Percentiles rank a stretch among this genome's conserved stretches.
Conservation (phyloP, 37 sponge, comb jelly and placozoan species). For the Chondrilla cf. caribensis region DNA sequence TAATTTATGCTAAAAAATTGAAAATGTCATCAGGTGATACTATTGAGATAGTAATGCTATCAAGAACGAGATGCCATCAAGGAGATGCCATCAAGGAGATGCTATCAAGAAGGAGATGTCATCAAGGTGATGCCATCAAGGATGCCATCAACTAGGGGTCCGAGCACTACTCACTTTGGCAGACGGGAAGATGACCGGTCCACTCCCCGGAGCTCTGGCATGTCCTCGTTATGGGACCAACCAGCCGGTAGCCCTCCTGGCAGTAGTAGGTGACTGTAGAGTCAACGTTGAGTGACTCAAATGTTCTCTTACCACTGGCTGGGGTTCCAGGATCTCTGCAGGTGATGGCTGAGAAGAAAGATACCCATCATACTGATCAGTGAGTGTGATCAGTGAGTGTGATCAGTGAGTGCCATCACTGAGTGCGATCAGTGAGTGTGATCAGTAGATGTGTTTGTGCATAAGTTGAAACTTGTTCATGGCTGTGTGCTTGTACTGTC, state of each 20-base stretch:
- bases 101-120: too few relatives aligned
- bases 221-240: background rate
- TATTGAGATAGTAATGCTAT: too few relatives aligned
- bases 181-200: conserved; percentile 22
- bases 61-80: too few relatives aligned
- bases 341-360: conserved; percentile 20
- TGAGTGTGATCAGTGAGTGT: background rate
- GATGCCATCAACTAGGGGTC: too few relatives aligned
- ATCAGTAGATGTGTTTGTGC: background rate
- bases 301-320: conserved; percentile 29
- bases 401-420: background rate
- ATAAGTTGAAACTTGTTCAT: background rate
- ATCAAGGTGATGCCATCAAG: background rate
- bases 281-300: background rate
- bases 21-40: too few relatives aligned
- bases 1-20: too few relatives aligned
- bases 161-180: conserved; percentile 5
- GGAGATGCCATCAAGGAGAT: too few relatives aligned
- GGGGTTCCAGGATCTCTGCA: conserved; percentile 64
- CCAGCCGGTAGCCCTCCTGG: conserved; percentile 5
- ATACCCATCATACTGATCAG: background rate
- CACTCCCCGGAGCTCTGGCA: conserved; percentile 34
- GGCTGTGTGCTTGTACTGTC: too few relatives aligned
- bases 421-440: conserved; percentile 3
- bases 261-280: conserved; percentile 27